Base-by-base conservation (phyloP, 1,140 invertebrate genomes). In the Drosophila lini region DNA sequence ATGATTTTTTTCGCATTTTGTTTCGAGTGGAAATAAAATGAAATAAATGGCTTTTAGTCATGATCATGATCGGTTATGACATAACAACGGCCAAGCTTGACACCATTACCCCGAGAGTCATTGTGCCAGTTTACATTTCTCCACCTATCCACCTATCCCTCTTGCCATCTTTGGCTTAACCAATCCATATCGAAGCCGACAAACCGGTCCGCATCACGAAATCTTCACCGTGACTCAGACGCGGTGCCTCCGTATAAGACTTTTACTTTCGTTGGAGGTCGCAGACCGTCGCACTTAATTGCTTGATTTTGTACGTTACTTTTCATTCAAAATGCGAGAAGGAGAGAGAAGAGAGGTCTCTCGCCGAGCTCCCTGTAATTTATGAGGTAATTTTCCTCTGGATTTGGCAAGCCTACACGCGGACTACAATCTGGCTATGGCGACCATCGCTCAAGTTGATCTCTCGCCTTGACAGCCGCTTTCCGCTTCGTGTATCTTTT, bases 231-330 rank as follows among this genome's bases (percentile, higher is more conserved):
- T 88, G 84, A 88, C 67, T 88, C 83, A 88, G 52, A 48, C 41
- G n/a, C 61, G 13, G 32, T 36, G 50, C 3, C 50, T 19, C 47
- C 61, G 67, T 56, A 73, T 53, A 48, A 44, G 78, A 53, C 84
- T 89, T 89, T 89, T 89, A 89, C 84, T 89, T 89, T 89, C 84
- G 78, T 89, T 89, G 74, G 84, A 89, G 84, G 84, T 89, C 84
- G 84, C 84, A 78, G 80, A 80, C 83, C 84, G 80, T 83, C 50
- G 65, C 56, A 69, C 64, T 69, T 78, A 78, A 78, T 78, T 76
- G 75, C 76, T 59, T 70, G 57, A 68, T 75, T 75, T 77, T 42
- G 55, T 56, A 57, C 65, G 52, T 61, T 67, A 36, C 48, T 74
- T 48, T 45, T 74, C 32, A 25, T 38, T 34, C 19, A 32, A 55